Evolutionary conservation across 2,888 invertebrate species (phyloP).

Genomic region (Plemyria rubiginata): DNA sequence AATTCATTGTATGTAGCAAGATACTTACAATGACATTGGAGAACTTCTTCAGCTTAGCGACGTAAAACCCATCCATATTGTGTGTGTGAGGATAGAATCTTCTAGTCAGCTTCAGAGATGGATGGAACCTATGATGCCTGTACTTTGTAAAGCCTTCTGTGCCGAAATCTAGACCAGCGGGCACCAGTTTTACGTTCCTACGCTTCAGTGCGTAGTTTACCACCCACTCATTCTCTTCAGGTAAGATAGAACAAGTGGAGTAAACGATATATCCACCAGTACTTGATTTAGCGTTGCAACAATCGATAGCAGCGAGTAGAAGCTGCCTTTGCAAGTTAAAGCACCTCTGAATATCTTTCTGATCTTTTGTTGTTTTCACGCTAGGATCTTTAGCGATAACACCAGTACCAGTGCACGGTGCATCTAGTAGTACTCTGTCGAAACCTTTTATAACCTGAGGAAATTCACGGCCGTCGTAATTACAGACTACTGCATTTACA

Average conservation of each 20-base stretch:
- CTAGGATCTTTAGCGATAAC: slow-evolving; percentile 98
- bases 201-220: slow-evolving; percentile 97
- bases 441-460: slow-evolving; percentile 95
- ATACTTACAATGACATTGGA: slow-evolving; percentile 88
- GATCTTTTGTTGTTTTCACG: slow-evolving; percentile 96
- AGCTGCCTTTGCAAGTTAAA: slow-evolving; percentile 96
- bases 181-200: slow-evolving; percentile 96
- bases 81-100: slow-evolving; percentile 99
- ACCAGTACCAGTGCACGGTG: slow-evolving; percentile 99
- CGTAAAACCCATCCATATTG: slow-evolving; percentile 99
- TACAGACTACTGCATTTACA: slow-evolving; percentile 95
- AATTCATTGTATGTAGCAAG: slow-evolving; percentile 32
- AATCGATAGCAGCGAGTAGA: slow-evolving; percentile 98
- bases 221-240: slow-evolving; percentile 99
- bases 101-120: slow-evolving; percentile 93
- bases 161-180: slow-evolving; percentile 97
- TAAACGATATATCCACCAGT: slow-evolving; percentile 98
- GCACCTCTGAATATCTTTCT: slow-evolving; percentile 95
- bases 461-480: slow-evolving; percentile 95
- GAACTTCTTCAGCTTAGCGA: slow-evolving; percentile 98
- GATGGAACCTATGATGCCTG: slow-evolving; percentile 94
- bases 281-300: slow-evolving; percentile 95
- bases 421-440: slow-evolving; percentile 97
- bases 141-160: slow-evolving; percentile 97
- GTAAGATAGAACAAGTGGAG: slow-evolving; percentile 98